These are phyloP conservation scores for Centropyge bicolor DNA, from an alignment of 2,797 vertebrate genomes.

Conservation along the genomic window DNA sequence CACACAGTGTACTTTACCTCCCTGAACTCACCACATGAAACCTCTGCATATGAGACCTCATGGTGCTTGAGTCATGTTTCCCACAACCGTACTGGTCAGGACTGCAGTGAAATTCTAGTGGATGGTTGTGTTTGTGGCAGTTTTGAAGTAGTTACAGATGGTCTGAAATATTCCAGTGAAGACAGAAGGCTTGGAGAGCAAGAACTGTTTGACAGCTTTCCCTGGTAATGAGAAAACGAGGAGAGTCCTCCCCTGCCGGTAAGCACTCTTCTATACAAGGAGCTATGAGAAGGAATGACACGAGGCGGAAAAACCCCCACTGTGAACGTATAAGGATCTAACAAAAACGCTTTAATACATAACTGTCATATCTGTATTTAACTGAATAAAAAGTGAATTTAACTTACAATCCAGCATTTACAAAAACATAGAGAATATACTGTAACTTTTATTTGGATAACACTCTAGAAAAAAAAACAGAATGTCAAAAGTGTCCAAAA, in stretches of 20 bases:
- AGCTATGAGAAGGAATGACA: slow-evolving; percentile 1
- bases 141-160: slow-evolving; percentile 57
- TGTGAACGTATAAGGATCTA: slow-evolving; percentile 14
- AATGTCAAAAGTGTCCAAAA: neutral
- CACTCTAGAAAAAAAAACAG: neutral
- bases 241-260: slow-evolving; percentile 4
- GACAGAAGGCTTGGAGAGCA: slow-evolving; percentile 21
- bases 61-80: slow-evolving; percentile 32
- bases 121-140: slow-evolving; percentile 38
- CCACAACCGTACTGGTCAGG: slow-evolving; percentile 19
- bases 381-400: neutral
- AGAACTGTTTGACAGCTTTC: slow-evolving; percentile 30
- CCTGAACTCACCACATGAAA: slow-evolving; percentile 40
- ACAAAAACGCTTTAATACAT: neutral
- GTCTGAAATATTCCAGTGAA: slow-evolving; percentile 35
- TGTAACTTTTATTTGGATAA: no score
- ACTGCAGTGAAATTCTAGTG: slow-evolving; percentile 34
- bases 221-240: slow-evolving; percentile 27
- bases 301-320: neutral
- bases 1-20: slow-evolving; percentile 33
- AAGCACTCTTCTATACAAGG: slow-evolving; percentile 37
- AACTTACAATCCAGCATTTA: neutral
- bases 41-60: neutral
- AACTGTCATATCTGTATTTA: neutral
- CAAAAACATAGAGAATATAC: neutral